Percentiles rank a stretch among this genome's conserved stretches.
These are phyloP conservation scores for Andricus curvator DNA, from an alignment of 2,888 invertebrate genomes.

Conservation along the genomic window DNA sequence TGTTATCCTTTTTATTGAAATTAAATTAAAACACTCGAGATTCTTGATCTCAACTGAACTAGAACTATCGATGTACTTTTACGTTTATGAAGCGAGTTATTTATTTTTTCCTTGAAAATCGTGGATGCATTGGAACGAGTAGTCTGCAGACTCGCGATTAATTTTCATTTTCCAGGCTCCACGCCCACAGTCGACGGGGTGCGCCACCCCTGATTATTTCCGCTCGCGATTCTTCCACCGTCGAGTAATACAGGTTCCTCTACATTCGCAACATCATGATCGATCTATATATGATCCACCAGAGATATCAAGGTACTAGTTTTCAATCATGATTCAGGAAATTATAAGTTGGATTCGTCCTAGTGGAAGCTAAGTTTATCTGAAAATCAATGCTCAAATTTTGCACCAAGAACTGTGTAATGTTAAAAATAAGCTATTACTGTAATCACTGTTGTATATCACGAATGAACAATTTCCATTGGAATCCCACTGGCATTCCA, in stretches of 20 bases:
- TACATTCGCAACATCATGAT: conserved; percentile 33
- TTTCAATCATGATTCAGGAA: conserved; percentile 42
- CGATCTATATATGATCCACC: conserved; percentile 39
- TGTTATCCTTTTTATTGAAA: background rate
- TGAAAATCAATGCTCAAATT: conserved; percentile 7
- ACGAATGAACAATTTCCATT: too few species aligned
- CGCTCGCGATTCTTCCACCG: conserved; percentile 45
- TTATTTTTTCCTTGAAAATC: conserved; percentile 46
- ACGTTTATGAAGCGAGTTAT: conserved; percentile 8
- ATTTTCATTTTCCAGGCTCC: conserved; percentile 60
- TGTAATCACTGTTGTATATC: too few species aligned
- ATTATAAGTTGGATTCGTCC: conserved; percentile 35
- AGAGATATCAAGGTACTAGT: conserved; percentile 34
- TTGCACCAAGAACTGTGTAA: conserved; percentile 7
- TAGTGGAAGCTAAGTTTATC: conserved; percentile 31
- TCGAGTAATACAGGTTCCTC: conserved; percentile 35
- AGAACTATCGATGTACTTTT: conserved; percentile 2
- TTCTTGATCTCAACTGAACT: conserved; percentile 9
- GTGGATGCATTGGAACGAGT: conserved; percentile 48
- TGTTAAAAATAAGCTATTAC: too few species aligned
- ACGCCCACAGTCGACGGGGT: conserved; percentile 57
- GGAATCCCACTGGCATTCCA: too few species aligned
- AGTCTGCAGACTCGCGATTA: conserved; percentile 57
- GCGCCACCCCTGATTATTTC: conserved; percentile 54
- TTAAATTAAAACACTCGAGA: background rate